Conservation (phyloP, 2,113 vertebrate species). For the Menidia beryllina region DNA sequence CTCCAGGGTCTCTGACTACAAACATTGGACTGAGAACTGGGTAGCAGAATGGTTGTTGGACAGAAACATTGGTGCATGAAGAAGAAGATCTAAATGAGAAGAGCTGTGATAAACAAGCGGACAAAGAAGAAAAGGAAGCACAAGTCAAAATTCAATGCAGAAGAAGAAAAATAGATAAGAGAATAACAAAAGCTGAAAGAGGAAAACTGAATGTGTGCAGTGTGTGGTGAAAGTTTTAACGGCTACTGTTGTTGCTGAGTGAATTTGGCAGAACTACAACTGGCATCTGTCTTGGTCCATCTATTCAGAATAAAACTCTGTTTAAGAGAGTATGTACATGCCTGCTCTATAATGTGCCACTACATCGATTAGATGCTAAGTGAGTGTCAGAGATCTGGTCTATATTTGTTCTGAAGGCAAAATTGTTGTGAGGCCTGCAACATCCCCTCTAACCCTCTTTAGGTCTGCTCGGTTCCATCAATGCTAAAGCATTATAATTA, state of each 20-base stretch:
- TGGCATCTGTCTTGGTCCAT: slow-evolving; percentile 51
- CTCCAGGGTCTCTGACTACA: slow-evolving; percentile 39
- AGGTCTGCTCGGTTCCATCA: slow-evolving; percentile 41
- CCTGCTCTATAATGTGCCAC: slow-evolving; percentile 7
- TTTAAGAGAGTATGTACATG: slow-evolving; percentile 10
- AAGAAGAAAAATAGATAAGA: no score
- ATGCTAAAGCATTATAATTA: slow-evolving; percentile 60
- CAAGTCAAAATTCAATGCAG: background rate
- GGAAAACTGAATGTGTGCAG: slow-evolving; percentile 39
- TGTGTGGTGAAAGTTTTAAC: slow-evolving; percentile 28
- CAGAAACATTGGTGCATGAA: slow-evolving; percentile 9
- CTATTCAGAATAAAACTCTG: slow-evolving; percentile 30
- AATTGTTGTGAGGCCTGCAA: slow-evolving; percentile 35
- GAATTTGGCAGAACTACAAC: slow-evolving; percentile 55
- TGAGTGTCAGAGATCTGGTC: slow-evolving; percentile 13
- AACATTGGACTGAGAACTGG: slow-evolving; percentile 26
- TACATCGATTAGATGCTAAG: slow-evolving; percentile 49
- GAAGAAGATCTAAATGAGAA: slow-evolving; percentile 7
- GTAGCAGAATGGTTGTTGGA: slow-evolving; percentile 17
- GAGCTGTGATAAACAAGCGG: slow-evolving; percentile 22
- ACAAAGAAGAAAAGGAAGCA: slow-evolving; percentile 19
- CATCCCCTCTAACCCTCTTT: slow-evolving; percentile 39
- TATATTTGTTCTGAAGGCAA: slow-evolving; percentile 21
- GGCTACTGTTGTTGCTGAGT: slow-evolving; percentile 42
- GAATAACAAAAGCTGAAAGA: slow-evolving; percentile 2